Percentiles rank a stretch among this genome's conserved stretches.
Conservation (phyloP, 2,113 vertebrate species). For the Apodemus speciosus region DNA sequence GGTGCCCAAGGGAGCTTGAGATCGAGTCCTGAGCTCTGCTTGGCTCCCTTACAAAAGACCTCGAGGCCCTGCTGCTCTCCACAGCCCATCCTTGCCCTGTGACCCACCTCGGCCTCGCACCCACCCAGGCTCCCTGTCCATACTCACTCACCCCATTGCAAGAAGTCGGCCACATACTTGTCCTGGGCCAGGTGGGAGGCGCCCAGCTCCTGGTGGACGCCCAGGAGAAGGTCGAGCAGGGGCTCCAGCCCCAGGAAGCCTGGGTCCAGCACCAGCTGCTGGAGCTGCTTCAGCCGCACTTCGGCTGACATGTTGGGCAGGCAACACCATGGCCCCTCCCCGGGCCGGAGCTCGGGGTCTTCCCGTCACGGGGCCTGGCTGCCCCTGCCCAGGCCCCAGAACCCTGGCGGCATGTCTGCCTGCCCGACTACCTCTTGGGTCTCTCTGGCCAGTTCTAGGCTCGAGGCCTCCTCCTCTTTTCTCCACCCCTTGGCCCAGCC, state of each 20-base stretch:
- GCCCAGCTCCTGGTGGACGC: conserved; percentile 90
- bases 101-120: background rate
- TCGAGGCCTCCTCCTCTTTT: conserved; percentile 61
- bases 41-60: background rate
- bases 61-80: background rate
- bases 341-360: conserved; percentile 64
- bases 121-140: background rate
- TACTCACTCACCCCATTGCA: conserved; percentile 93
- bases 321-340: conserved; percentile 78
- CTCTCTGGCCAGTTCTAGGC: conserved; percentile 72
- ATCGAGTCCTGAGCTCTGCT: background rate
- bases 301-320: conserved; percentile 80
- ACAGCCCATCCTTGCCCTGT: background rate
- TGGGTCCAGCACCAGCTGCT: conserved; percentile 71
- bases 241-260: conserved; percentile 87
- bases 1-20: background rate
- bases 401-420: conserved; percentile 54
- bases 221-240: conserved; percentile 90
- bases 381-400: conserved; percentile 25
- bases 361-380: conserved; percentile 15
- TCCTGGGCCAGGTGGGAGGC: conserved; percentile 85
- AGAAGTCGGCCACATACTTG: conserved; percentile 88
- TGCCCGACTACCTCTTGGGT: conserved; percentile 59
- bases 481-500: conserved; percentile 65
- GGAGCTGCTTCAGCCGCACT: conserved; percentile 80